These are phyloP conservation scores for Thecocarcelia acutangulata DNA, from an alignment of 2,888 invertebrate species.

Conservation along the genomic window DNA sequence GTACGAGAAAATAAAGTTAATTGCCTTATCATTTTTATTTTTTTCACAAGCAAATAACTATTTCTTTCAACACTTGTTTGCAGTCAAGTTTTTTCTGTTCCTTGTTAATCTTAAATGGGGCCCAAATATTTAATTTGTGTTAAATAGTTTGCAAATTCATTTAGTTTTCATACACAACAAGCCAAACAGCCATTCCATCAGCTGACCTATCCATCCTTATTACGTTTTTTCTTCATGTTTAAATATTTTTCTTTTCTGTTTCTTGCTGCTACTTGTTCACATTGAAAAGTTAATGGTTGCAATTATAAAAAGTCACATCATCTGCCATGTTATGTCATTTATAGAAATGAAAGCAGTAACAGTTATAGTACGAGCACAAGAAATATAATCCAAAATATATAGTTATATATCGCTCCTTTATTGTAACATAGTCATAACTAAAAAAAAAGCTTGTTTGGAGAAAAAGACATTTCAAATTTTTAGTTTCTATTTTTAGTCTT, in stretches of 20 bases:
- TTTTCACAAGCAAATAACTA: neutral
- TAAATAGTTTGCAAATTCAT: slow-evolving; percentile 50
- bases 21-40: slow-evolving; percentile 31
- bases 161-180: slow-evolving; percentile 25
- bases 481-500: too few species aligned
- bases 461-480: too few species aligned
- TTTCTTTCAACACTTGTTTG: too few species aligned
- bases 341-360: neutral
- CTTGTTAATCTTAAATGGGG: slow-evolving; percentile 7
- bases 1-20: too few species aligned
- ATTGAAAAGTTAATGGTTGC: slow-evolving; percentile 61
- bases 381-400: too few species aligned
- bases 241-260: neutral
- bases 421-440: too few species aligned
- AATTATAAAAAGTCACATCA: slow-evolving; percentile 64
- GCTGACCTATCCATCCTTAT: slow-evolving; percentile 4
- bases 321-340: slow-evolving; percentile 56
- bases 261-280: slow-evolving; percentile 40
- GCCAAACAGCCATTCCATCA: neutral
- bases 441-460: too few species aligned
- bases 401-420: too few species aligned
- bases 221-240: neutral
- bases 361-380: too few species aligned
- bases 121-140: slow-evolving; percentile 44
- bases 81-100: neutral